phyloP scores from a whole-genome alignment of 1,140 invertebrate genomes.

The Harlomillsia oculata region DNA sequence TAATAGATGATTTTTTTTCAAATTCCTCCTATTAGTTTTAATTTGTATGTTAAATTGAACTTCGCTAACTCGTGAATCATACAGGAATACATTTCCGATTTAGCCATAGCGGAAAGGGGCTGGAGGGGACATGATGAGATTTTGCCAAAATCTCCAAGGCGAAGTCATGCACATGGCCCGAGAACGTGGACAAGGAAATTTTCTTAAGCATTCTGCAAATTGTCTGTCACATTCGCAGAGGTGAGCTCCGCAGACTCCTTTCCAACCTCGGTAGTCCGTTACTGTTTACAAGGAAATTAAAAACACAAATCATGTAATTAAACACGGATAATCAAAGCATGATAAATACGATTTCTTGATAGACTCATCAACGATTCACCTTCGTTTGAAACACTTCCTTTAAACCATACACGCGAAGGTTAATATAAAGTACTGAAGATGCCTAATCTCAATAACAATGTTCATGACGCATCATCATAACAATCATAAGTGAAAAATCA shows the following conservation, averaged over 20 bases:
- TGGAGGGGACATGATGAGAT: conserved; percentile 28
- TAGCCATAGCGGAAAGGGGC: conserved; percentile 3
- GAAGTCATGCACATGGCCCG: conserved; percentile 32
- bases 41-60: not conserved
- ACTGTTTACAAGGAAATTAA: conserved; percentile 43
- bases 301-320: not conserved
- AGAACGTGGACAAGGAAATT: conserved; percentile 61
- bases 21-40: too few species aligned
- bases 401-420: not conserved
- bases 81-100: not conserved
- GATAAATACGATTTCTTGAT: not conserved
- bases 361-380: too few species aligned
- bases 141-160: conserved; percentile 34
- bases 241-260: conserved; percentile 58
- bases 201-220: conserved; percentile 64
- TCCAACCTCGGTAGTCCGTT: conserved; percentile 55
- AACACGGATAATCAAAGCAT: conserved; percentile 3
- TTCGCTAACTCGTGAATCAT: not conserved
- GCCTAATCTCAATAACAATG: too few species aligned
- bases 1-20: not conserved
- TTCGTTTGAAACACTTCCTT: too few species aligned
- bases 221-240: conserved; percentile 75
- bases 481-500: too few species aligned
- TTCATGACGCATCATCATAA: too few species aligned
- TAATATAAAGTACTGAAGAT: too few species aligned